Evolutionary conservation across 2,113 vertebrate genomes (phyloP).

Genomic region (Synodontis membranacea): DNA sequence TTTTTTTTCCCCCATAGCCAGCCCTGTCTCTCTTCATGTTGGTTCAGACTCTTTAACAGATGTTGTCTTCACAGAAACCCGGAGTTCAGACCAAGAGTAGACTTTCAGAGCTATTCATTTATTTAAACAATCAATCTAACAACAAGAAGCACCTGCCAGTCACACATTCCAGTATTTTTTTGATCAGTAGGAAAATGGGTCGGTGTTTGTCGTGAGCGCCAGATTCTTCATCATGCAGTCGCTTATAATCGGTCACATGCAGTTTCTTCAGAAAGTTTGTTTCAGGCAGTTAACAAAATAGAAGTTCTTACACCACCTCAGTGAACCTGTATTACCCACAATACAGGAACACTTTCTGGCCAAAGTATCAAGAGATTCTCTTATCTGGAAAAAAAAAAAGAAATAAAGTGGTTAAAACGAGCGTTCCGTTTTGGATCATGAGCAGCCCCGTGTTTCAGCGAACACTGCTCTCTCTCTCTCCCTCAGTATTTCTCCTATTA

Average conservation of each 20-base stretch:
- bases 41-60: background rate
- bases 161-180: background rate
- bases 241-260: background rate
- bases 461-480: background rate
- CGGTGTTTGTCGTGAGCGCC: background rate
- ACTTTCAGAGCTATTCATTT: background rate
- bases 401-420: background rate
- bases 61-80: background rate
- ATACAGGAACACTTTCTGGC: background rate
- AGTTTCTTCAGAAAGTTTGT: background rate
- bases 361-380: background rate
- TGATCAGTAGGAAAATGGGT: background rate
- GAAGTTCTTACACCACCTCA: background rate
- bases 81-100: background rate
- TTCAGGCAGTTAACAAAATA: background rate
- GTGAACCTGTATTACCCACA: background rate
- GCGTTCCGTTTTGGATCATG: background rate
- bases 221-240: background rate
- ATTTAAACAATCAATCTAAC: background rate
- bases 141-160: background rate
- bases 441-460: background rate
- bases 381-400: background rate
- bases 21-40: background rate
- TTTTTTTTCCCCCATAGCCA: background rate
- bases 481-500: slow-evolving; percentile 32